Evolutionary conservation across 2,797 vertebrate species (phyloP), one percentile per base, ranked within the genome.

Genomic region (Parotocinclus haroldoi): DNA sequence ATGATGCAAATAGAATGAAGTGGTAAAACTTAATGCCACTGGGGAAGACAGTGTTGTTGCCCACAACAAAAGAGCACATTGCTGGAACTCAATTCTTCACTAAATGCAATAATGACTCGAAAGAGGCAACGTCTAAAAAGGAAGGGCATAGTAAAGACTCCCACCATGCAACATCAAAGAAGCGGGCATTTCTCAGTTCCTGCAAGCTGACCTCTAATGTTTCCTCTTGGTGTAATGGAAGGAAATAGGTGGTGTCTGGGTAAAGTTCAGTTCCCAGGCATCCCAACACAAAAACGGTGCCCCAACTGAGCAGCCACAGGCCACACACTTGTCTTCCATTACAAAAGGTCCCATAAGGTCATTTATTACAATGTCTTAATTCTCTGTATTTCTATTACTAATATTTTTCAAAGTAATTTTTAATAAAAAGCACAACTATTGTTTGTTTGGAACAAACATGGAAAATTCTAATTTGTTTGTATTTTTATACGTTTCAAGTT

Each of bases 21-120:
- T 75, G 65, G 72, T 49, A 66, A 58, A 63, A 66, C 58, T 16
- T 42, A 73, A 76, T 54, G 59, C 58, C 77, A 79, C 76, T 76
- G 72, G 52, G 72, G 69, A 66, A 64, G 67, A 67, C 67, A 59
- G 53, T 54, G 71, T 53, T 67, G 54, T 50, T 66, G 49, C 42
- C 73, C 77, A 74, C 58, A 81, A 87, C 80, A 87, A 84, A 85
- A 80, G 51, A 45, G 36, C 46, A 27, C 73, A 81, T 84, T 88
- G 86, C 87, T 79, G 67, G 69, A 58, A 49, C 69, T 62, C 57
- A 46, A 55, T 66, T 58, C 42, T 58, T 64, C 49, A 27, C 58
- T 39, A 55, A 61, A 27, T n/a, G 63, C 38, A 69, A 69, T 74
- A 72, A 72, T 63, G 38, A 71, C 51, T 66, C 27, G n/a, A 66